Conservation (phyloP, 1,140 invertebrate genomes). For the Drosophila quadrilineata region DNA sequence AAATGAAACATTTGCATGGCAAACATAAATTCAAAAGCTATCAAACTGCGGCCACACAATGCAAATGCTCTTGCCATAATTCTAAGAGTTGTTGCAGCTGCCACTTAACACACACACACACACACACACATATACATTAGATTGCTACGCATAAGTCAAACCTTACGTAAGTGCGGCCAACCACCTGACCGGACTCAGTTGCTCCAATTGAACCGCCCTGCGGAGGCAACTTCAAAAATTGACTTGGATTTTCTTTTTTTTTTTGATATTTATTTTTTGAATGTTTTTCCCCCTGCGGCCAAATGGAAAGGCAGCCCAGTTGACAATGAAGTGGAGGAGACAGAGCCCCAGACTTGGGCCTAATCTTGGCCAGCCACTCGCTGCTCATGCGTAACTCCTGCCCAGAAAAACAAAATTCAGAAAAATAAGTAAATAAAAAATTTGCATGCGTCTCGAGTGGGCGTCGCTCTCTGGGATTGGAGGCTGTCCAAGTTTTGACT, state of each 20-base stretch:
- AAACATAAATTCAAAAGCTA: conserved; percentile 46
- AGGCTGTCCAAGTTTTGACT: too few relatives aligned
- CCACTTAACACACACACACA: conserved; percentile 23
- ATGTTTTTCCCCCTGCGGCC: conserved; percentile 17
- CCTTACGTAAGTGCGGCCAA: conserved; percentile 35
- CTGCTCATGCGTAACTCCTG: conserved; percentile 48
- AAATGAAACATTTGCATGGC: conserved; percentile 1
- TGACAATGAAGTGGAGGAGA: conserved; percentile 45
- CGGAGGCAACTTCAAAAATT: conserved; percentile 20
- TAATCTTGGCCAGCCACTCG: conserved; percentile 1
- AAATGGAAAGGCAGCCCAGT: conserved; percentile 53
- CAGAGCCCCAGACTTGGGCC: background rate
- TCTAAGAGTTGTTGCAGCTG: conserved; percentile 22
- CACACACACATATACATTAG: background rate
- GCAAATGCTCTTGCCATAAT: conserved; percentile 35
- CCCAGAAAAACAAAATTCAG: conserved; percentile 53
- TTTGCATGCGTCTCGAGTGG: conserved; percentile 39
- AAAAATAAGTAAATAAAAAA: conserved; percentile 20
- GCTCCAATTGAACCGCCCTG: conserved; percentile 36
- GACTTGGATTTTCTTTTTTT: too few relatives aligned
- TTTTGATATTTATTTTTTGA: too few relatives aligned
- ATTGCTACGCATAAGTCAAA: conserved; percentile 21
- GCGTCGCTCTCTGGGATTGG: too few relatives aligned
- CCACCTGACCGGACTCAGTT: background rate
- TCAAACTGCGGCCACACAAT: conserved; percentile 30